Evolutionary conservation across 92 coral and sea anemone genomes (phyloP).

Genomic region (Siderastrea radians): DNA sequence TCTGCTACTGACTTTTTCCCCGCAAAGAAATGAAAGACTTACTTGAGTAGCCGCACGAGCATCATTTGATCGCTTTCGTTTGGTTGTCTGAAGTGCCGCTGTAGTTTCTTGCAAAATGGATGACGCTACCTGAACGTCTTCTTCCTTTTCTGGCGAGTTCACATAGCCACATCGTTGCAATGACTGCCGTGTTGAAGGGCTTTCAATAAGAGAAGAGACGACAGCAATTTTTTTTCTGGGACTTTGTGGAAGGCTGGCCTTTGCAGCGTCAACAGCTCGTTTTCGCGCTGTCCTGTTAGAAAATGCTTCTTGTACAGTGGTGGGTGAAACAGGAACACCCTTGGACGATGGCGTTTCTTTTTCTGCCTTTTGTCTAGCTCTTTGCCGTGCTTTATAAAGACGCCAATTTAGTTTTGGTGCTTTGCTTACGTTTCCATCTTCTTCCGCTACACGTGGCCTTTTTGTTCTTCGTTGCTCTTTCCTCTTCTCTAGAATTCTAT

Average conservation of each 20-base stretch:
- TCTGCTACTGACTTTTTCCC: constrained; percentile 17
- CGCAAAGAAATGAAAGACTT: constrained; percentile 18
- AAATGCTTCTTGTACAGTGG: constrained; percentile 3
- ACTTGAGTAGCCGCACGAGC: constrained; percentile 26
- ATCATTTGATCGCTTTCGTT: constrained; percentile 25
- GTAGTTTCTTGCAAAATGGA: constrained; percentile 15
- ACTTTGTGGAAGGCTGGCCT: constrained; percentile 29
- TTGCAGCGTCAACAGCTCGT: constrained; percentile 26
- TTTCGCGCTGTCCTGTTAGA: constrained; percentile 43
- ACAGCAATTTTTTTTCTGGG: neutral
- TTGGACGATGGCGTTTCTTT: constrained; percentile 20
- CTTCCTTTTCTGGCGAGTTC: constrained; percentile 22
- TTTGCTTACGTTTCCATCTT: constrained; percentile 1
- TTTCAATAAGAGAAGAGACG: constrained; percentile 18
- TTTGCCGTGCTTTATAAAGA: constrained; percentile 32
- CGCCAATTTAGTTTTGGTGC: constrained; percentile 40
- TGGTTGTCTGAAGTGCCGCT: constrained; percentile 7
- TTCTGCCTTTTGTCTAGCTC: constrained; percentile 29
- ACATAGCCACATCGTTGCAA: constrained; percentile 23
- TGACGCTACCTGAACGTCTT: constrained; percentile 16
- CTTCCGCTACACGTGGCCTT: constrained; percentile 14
- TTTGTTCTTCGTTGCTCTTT: constrained; percentile 50
- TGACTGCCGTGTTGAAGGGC: constrained; percentile 48
- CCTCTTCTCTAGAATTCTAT: constrained; percentile 33
- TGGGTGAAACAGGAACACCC: neutral